Evolutionary conservation across 2,888 invertebrate species (phyloP).

Genomic region (Volucella bombylans): DNA sequence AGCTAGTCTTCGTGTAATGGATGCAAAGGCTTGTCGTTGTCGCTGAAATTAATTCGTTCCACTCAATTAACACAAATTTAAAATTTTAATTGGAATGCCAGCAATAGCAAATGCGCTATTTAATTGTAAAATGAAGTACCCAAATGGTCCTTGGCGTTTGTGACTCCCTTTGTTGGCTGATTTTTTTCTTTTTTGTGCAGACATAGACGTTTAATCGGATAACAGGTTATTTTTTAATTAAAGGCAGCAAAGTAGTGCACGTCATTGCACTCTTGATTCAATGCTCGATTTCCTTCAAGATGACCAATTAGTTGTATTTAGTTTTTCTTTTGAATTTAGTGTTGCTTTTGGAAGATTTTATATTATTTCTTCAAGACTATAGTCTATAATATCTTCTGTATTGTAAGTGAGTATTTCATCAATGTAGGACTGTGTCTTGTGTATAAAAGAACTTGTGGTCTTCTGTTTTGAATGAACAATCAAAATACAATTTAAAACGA

Average conservation of each 20-base stretch:
- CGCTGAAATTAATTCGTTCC: slow-evolving; percentile 69
- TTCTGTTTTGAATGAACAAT: neutral
- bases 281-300: slow-evolving; percentile 6
- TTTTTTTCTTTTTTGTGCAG: slow-evolving; percentile 35
- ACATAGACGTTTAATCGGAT: slow-evolving; percentile 47
- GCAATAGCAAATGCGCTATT: slow-evolving; percentile 35
- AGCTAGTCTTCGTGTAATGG: slow-evolving; percentile 23
- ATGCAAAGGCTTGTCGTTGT: slow-evolving; percentile 51
- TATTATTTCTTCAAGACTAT: too few relatives aligned
- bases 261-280: slow-evolving; percentile 40
- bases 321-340: too few relatives aligned
- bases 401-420: too few relatives aligned
- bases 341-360: too few relatives aligned
- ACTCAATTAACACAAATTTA: slow-evolving; percentile 70
- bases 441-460: neutral
- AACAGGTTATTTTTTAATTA: slow-evolving; percentile 59
- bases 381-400: too few relatives aligned
- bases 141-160: slow-evolving; percentile 15
- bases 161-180: slow-evolving; percentile 8
- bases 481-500: too few relatives aligned
- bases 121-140: slow-evolving; percentile 34
- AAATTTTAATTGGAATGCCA: slow-evolving; percentile 63
- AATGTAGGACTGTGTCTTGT: too few relatives aligned
- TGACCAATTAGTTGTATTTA: too few relatives aligned
- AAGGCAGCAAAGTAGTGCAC: slow-evolving; percentile 21